Evolutionary conservation across 1,140 invertebrate genomes (phyloP), one percentile per base, ranked within the genome.

Genomic region (Leptopilina clavipes): DNA sequence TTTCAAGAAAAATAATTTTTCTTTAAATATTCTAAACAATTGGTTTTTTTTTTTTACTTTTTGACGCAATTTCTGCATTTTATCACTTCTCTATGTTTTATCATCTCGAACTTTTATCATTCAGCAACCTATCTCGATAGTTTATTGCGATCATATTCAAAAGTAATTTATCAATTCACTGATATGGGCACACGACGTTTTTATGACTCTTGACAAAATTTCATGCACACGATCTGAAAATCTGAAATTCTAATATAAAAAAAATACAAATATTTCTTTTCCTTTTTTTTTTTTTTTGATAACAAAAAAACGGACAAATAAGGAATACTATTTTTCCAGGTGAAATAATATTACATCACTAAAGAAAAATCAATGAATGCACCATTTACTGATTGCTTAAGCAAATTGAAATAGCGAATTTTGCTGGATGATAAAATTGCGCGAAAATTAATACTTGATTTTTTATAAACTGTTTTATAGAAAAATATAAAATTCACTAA

Each of bases 361-460:
- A 52, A 52, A 40, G 14, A n/a, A 45, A 52, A 52, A 52, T 52
- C 48, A n/a, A 52, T 52, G 48, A 52, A 52, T 52, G 48, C 48
- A 52, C 48, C 48, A 52, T 52, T 52, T 52, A 52, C 48, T 52
- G 48, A 52, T 52, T 52, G 48, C 48, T 52, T 52, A n/a, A 52
- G 48, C n/a, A 52, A 52, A 52, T 52, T 52, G 48, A 52, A 52
- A 52, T 17, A 17, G 37, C 37, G 9, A 40, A 6, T 40, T n/a
- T n/a, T 40, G 7, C 37, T 3, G 37, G 5, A 31, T 31, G 25
- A 40, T 40, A 40, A n/a, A 52, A 17, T 17, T 52, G 48, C 14
- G 48, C 1, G 14, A n/a, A 52, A 52, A 52, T 17, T 17, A 52
- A n/a, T n/a, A n/a, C n/a, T n/a, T n/a, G n/a, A n/a, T n/a, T n/a